Base-by-base conservation (phyloP, 1,140 invertebrate genomes). In the Bombus superbus region DNA sequence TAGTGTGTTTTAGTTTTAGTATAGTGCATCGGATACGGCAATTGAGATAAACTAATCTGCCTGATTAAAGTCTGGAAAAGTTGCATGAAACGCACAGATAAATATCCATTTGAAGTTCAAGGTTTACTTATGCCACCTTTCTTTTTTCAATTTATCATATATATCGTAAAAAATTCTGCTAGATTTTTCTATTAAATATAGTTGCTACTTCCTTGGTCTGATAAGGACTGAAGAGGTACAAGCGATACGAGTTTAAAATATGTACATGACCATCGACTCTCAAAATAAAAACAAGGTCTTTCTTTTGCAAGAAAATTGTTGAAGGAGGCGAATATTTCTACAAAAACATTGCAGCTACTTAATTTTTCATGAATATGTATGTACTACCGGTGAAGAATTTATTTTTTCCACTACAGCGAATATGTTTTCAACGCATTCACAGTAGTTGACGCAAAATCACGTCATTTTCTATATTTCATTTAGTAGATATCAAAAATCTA, bases 31-130 rank as follows among this genome's bases (percentile, higher is more conserved):
- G 53, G 22, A 57, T 35, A 32, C 22, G 47, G n/a, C 6, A 62
- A 62, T 59, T 72, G 10, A 81, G 69, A 81, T 81, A 81, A 73
- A 59, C 11, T 81, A 81, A 73, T 81, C 53, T 57, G 1, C 1
- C 5, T 11, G 38, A 28, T 44, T 47, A 10, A 47, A 44, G 71
- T 3, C n/a, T 75, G 81, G 59, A 75, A 76, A 75, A 82, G 2
- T 82, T 75, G 32, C 42, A 18, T 8, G 15, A 64, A 4, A 75
- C 4, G 18, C 18, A 18, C 1, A 9, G 59, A 82, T 64, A 64
- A 42, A 64, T 10, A n/a, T 32, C n/a, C 40, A 38, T 9, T 68
- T 35, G 18, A 68, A 68, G 6, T 68, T 68, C 3, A 66, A 35
- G 35, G 32, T 62, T n/a, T 62, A 62, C 32, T 66, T 68, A 11